Evolutionary conservation across 2,797 vertebrate genomes (phyloP), one percentile per base, ranked within the genome.

Genomic region (Enteromius trimaculatus): DNA sequence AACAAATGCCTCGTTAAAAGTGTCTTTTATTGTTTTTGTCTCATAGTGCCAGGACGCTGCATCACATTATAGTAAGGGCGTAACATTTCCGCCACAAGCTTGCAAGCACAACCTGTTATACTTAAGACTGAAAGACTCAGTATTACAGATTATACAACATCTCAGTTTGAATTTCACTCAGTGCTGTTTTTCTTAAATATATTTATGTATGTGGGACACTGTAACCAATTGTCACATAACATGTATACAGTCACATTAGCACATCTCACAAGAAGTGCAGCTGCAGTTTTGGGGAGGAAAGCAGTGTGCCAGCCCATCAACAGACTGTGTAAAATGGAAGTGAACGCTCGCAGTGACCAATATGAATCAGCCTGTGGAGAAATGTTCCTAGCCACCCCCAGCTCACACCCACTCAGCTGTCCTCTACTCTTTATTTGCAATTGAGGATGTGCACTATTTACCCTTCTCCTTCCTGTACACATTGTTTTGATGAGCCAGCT

Each of bases 331-430:
- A 84, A 89, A 91, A 88, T 90, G 79, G 64, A 84, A 89, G 83
- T 86, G 88, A 91, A 87, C 87, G 82, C 89, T 88, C 70, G 79
- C 84, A 76, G 84, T 86, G 86, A 87, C 83, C 60, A 51, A 53
- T 91, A 86, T 89, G 87, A 92, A 91, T 88, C 71, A 90, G 87
- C 84, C 87, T 86, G 75, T 66, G 86, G 86, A 86, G 86, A 91
- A 90, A 89, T 84, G 88, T 77, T 81, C 58, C 60, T 66, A 8
- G 17, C 55, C 86, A 86, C 89, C 88, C 80, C 84, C 88, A 88
- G 83, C 83, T 86, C 86, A 83, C 64, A 77, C 89, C 89, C 89
- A 89, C 91, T 90, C 90, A 89, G 84, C 84, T 90, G 88, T 91
- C 90, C 85, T 87, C 87, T 89, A 88, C 81, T 13, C 86, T 88